These are phyloP conservation scores for Dasysyrphus albostriatus DNA, from an alignment of 2,888 invertebrate species.

Conservation along the genomic window DNA sequence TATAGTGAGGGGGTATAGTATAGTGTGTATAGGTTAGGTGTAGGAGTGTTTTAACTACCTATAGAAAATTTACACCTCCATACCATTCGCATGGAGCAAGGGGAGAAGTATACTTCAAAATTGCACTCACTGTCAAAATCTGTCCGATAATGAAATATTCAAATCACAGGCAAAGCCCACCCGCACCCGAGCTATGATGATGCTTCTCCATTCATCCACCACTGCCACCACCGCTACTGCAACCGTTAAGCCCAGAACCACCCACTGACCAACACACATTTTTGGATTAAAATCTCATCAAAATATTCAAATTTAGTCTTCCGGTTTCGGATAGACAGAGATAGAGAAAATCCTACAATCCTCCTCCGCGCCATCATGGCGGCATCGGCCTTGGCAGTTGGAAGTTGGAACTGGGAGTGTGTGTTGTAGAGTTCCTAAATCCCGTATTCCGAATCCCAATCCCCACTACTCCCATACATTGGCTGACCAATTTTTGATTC, in stretches of 20 bases:
- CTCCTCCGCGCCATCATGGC: slow-evolving; percentile 38
- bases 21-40: neutral
- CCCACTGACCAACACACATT: slow-evolving; percentile 52
- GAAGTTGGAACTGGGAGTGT: neutral
- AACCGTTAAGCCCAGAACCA: neutral
- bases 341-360: slow-evolving; percentile 72
- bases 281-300: slow-evolving; percentile 76
- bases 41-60: slow-evolving; percentile 3
- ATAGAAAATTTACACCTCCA: slow-evolving; percentile 67
- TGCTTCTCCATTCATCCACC: slow-evolving; percentile 8
- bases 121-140: slow-evolving; percentile 74
- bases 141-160: slow-evolving; percentile 76
- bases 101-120: slow-evolving; percentile 51
- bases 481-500: slow-evolving; percentile 75
- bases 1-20: slow-evolving; percentile 13
- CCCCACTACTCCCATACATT: slow-evolving; percentile 40
- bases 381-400: neutral
- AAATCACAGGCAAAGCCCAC: slow-evolving; percentile 58
- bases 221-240: neutral
- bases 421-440: slow-evolving; percentile 15
- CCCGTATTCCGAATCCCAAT: neutral
- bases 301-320: slow-evolving; percentile 76
- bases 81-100: slow-evolving; percentile 6
- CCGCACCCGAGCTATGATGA: neutral
- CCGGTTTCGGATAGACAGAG: slow-evolving; percentile 75